Evolutionary conservation across 2,888 invertebrate genomes (phyloP), one percentile per base, ranked within the genome.

Genomic region (Drosophila incognita): DNA sequence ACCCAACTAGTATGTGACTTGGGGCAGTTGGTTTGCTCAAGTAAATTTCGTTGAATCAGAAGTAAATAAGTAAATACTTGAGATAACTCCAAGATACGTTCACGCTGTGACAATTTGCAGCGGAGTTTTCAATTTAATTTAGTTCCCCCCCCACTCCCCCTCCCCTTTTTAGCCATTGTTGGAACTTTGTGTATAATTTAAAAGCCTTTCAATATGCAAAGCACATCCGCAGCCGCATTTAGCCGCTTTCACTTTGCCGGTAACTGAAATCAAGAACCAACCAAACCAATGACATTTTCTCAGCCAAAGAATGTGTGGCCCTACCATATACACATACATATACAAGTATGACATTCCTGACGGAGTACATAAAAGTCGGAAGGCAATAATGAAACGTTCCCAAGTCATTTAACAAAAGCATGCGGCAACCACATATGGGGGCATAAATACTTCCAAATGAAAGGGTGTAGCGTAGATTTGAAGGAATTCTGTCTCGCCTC

Each of bases 61-160:
- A 89, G 87, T 90, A 90, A 89, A 90, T 89, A 88, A 88, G 90
- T 85, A 88, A 88, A 88, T 88, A 83, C 81, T 89, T 88, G 77
- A 79, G 77, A 89, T 84, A 73, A 60, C 75, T 69, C 68, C 52
- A 48, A 61, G 75, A 67, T 57, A 58, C 66, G 56, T 38, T 56
- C 59, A 57, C 66, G 52, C 71, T 83, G 78, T 76, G 82, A 74
- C 87, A 81, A 79, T 67, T 82, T 68, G 59, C 35, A 54, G 81
- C 60, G 57, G 60, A 52, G 66, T 49, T 61, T 72, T 70, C 64
- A 62, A 71, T 67, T 77, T 77, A 76, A 80, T 57, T 80, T 67
- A 38, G 24, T 24, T 8, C 15, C 8, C 65, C 49, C 29, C 21
- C 49, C 24, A 24, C 2, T 24, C 27, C 27, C 27, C 27, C 21